Conservation (phyloP, 2,797 vertebrate genomes). For the Labroides dimidiatus region DNA sequence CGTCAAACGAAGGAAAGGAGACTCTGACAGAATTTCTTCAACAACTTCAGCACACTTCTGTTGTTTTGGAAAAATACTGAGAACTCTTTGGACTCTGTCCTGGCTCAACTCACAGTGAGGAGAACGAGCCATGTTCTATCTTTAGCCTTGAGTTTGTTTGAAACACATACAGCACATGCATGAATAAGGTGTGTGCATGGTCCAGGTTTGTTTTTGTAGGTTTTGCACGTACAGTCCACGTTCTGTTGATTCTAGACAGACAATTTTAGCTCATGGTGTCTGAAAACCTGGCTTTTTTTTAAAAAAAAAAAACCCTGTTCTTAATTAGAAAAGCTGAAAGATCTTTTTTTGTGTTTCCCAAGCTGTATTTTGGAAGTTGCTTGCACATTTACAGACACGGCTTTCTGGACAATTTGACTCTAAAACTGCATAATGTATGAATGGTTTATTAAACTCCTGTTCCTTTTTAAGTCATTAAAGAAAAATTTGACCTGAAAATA, state of each 20-base stretch:
- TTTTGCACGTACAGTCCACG: constrained; percentile 46
- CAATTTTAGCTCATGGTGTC: constrained; percentile 48
- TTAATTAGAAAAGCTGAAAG: constrained; percentile 20
- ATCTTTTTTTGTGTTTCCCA: background rate
- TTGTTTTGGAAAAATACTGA: constrained; percentile 58
- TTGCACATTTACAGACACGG: no score
- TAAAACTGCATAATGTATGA: no score
- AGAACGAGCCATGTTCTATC: constrained; percentile 33
- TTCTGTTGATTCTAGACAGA: constrained; percentile 53
- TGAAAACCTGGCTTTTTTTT: constrained; percentile 2
- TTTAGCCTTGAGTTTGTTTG: constrained; percentile 63
- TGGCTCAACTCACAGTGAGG: constrained; percentile 62
- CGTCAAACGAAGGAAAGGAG: constrained; percentile 14
- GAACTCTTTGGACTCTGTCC: constrained; percentile 54
- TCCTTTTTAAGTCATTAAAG: no score
- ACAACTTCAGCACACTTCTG: constrained; percentile 35
- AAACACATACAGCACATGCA: constrained; percentile 26
- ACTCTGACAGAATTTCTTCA: constrained; percentile 33
- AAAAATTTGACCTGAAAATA: no score
- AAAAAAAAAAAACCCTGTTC: constrained; percentile 10
- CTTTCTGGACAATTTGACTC: no score
- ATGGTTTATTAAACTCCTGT: no score
- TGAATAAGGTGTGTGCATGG: constrained; percentile 17
- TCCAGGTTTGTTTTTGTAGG: constrained; percentile 50
- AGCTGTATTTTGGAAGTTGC: background rate